These are phyloP conservation scores for Agelas oroides DNA, from an alignment of 37 sponge, comb jelly and placozoan species.

Conservation along the genomic window DNA sequence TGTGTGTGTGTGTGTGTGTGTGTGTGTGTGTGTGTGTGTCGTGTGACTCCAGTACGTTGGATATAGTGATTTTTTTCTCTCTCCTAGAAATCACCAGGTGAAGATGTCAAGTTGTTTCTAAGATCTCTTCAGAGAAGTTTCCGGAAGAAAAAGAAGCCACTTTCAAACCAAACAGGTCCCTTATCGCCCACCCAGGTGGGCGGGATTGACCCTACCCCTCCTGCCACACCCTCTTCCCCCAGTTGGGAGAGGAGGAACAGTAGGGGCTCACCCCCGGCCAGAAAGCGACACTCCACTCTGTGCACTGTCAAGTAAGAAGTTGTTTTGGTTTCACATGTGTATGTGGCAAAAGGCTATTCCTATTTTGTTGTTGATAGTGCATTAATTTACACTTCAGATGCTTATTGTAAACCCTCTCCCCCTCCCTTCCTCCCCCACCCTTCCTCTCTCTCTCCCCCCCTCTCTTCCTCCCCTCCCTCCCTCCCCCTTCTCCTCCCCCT, in stretches of 20 bases:
- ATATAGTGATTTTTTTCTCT: neutral
- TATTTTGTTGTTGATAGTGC: too few relatives aligned
- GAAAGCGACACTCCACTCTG: neutral
- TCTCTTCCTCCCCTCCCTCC: too few relatives aligned
- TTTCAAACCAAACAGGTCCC: neutral
- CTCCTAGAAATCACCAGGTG: neutral
- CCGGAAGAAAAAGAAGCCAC: conserved; percentile 21
- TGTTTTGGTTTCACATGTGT: conserved; percentile 4
- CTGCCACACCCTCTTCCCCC: neutral
- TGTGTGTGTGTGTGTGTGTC: too few relatives aligned
- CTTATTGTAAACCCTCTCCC: too few relatives aligned
- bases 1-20: neutral
- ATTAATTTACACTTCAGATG: too few relatives aligned
- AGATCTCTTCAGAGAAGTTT: conserved; percentile 38
- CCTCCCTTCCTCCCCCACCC: too few relatives aligned
- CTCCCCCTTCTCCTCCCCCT: too few relatives aligned
- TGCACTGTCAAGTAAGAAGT: neutral
- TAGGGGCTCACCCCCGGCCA: neutral
- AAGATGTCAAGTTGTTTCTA: conserved; percentile 46
- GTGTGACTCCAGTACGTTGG: too few relatives aligned
- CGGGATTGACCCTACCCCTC: neutral
- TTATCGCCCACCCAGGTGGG: neutral
- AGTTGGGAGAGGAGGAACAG: too few relatives aligned
- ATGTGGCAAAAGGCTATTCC: too few relatives aligned
- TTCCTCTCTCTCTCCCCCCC: too few relatives aligned